Evolutionary conservation across 2,888 invertebrate species (phyloP), one percentile per base, ranked within the genome.

Genomic region (Drosophila fungiperda): DNA sequence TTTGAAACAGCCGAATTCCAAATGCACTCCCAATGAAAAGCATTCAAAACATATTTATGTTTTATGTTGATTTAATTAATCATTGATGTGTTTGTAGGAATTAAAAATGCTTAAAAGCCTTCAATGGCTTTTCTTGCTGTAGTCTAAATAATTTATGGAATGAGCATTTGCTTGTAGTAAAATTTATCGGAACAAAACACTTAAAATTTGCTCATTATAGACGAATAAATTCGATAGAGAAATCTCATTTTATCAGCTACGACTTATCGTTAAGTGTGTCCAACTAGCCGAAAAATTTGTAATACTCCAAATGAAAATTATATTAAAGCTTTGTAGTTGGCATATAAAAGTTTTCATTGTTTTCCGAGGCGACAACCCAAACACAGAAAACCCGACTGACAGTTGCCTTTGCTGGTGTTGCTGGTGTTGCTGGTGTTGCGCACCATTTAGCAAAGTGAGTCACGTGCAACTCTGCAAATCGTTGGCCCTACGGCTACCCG

Each of bases 401-500:
- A 40, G 65, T 61, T 61, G 45, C 71, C 45, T 36, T 61, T 50
- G 54, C 61, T 64, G 68, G 63, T 66, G 86, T 29, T 29, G 5
- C 26, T 26, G 5, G 26, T 26, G 26, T 61, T 49, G 52, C 61
- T 64, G 65, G 63, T 66, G 88, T 71, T 85, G 83, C 83, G 83
- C 83, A 87, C 74, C 89, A 86, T 89, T 89, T 85, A 89, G 90
- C 78, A 89, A 89, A 89, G 83, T 89, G 88, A 88, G 85, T 86
- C 85, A 86, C 85, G 85, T 86, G 78, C 84, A 80, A 89, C 85
- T 71, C 88, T 88, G 90, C 80, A 87, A 88, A 85, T 87, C 78
- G 85, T 78, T 73, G 83, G 74, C 87, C 84, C 88, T 74, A 59
- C 65, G 76, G 89, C 89, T 59, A 69, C 26, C 40, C 20, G 65